Conservation (phyloP, 2,888 invertebrate species). For the Tachina lurida region DNA sequence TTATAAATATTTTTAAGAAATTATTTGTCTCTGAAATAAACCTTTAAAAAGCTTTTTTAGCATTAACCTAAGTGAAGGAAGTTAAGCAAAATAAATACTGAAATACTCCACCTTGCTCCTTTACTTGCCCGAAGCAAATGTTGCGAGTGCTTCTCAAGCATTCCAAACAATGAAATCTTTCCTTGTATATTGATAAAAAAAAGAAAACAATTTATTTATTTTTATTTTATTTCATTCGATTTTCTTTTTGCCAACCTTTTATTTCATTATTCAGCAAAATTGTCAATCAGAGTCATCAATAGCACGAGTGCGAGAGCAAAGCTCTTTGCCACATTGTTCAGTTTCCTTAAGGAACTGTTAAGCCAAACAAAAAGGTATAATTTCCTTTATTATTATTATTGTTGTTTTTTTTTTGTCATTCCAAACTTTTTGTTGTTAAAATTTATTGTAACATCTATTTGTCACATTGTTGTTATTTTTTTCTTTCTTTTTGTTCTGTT, state of each 20-base stretch:
- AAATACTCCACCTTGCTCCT: no score
- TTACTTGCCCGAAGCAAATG: no score
- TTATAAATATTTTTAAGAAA: no score
- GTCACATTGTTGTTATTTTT: conserved; percentile 21
- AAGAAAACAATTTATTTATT: not conserved
- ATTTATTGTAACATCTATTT: conserved; percentile 53
- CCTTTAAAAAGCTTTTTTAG: no score
- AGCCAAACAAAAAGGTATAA: conserved; percentile 8
- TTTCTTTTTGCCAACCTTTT: conserved; percentile 26
- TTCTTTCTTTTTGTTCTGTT: not conserved
- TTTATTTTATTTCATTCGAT: not conserved
- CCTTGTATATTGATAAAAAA: not conserved
- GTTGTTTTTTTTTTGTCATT: not conserved
- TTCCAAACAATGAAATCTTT: conserved; percentile 18
- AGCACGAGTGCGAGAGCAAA: not conserved
- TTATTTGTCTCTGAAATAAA: no score
- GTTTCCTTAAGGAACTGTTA: conserved; percentile 38
- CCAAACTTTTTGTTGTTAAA: conserved; percentile 13
- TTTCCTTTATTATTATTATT: conserved; percentile 1
- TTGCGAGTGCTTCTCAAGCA: not conserved
- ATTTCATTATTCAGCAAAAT: conserved; percentile 53
- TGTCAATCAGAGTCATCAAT: conserved; percentile 68
- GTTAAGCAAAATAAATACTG: no score
- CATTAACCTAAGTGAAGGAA: no score
- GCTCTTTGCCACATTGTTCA: conserved; percentile 19